Conservation (phyloP, 1,140 invertebrate genomes). For the Hetaerina americana region DNA sequence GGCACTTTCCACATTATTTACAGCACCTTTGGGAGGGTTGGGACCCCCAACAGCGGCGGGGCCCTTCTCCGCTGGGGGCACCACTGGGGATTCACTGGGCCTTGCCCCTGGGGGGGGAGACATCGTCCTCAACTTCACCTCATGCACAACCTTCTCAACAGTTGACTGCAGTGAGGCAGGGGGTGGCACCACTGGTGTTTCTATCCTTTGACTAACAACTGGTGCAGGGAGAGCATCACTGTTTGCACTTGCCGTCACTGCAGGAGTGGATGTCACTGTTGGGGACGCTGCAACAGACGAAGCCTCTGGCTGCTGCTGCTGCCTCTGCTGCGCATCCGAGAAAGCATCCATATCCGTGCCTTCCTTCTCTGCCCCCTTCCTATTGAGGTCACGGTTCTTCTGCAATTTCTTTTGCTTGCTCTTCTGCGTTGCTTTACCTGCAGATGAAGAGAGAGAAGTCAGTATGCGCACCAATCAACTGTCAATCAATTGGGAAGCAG, state of each 20-base stretch:
- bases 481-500: no score
- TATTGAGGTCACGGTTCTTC: conserved; percentile 30
- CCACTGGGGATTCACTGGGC: no score
- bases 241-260: background rate
- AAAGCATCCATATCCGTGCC: conserved; percentile 38
- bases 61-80: no score
- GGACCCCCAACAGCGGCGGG: no score
- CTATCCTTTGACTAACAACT: conserved; percentile 11
- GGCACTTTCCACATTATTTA: background rate
- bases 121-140: background rate
- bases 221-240: conserved; percentile 9
- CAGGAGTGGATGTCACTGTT: conserved; percentile 14
- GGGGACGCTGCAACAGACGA: conserved; percentile 12
- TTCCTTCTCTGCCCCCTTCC: conserved; percentile 35
- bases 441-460: no score
- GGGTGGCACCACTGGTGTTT: background rate
- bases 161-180: no score
- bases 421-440: conserved; percentile 30
- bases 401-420: conserved; percentile 24
- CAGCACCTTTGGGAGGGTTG: background rate
- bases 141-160: background rate
- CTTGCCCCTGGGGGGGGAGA: background rate
- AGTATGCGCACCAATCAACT: no score
- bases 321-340: conserved; percentile 18
- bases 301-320: background rate